These are phyloP conservation scores for Rattus rattus DNA, from an alignment of 2,113 vertebrate genomes.

Conservation along the genomic window DNA sequence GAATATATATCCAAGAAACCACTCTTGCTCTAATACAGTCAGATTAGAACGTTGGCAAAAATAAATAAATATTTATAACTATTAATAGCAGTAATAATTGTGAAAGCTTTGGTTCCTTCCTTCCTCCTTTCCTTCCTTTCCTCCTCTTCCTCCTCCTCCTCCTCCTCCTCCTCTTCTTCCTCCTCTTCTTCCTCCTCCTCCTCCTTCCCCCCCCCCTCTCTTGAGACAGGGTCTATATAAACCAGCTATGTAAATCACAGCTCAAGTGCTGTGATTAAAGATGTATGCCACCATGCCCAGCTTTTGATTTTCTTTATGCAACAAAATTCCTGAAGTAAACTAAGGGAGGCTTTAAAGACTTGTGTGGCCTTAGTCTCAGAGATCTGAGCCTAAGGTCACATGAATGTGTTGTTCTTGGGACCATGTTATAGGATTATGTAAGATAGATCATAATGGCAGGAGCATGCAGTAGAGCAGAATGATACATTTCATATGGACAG, in stretches of 20 bases:
- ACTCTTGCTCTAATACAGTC: not conserved
- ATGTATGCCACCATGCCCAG: not conserved
- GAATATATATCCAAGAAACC: not conserved
- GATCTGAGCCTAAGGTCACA: not conserved
- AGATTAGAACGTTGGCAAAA: conserved; percentile 8
- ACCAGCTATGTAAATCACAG: not conserved
- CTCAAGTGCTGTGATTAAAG: not conserved
- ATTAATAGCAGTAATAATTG: not conserved
- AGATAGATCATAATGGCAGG: not conserved
- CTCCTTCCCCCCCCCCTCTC: rapidly evolving
- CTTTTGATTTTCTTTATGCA: conserved; percentile 22
- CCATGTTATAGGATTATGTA: not conserved
- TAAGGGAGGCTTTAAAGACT: not conserved
- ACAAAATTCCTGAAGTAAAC: not conserved
- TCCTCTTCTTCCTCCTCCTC: too few species aligned
- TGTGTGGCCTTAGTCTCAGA: not conserved
- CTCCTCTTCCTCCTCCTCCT: too few species aligned
- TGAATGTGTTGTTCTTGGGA: not conserved
- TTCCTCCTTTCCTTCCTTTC: too few species aligned
- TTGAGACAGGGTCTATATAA: not conserved
- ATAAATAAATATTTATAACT: not conserved
- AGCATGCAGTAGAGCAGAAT: not conserved
- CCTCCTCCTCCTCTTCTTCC: too few species aligned
- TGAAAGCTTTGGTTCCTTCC: not conserved
- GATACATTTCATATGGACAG: not conserved